These are phyloP conservation scores for Cheirogaleus major DNA, from an alignment of 2,797 vertebrate species.

Conservation along the genomic window DNA sequence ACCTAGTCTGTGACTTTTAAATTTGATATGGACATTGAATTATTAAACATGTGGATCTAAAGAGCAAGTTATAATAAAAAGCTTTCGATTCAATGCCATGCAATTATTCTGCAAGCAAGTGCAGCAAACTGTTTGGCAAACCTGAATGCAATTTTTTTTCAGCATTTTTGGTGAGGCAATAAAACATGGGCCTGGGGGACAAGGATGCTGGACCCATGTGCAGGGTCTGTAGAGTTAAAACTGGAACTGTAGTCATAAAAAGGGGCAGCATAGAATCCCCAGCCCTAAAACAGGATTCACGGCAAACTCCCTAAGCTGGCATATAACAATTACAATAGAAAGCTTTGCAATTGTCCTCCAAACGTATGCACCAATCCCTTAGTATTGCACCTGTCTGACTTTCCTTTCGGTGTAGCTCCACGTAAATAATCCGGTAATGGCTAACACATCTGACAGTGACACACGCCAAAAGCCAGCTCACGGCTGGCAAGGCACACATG, in stretches of 20 bases:
- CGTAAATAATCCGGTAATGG: background rate
- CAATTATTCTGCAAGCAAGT: background rate
- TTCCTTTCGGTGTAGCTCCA: background rate
- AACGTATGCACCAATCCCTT: background rate
- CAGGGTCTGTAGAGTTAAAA: background rate
- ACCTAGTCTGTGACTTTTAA: background rate
- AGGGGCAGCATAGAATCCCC: background rate
- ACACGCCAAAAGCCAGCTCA: slow-evolving; percentile 25
- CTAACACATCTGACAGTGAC: slow-evolving; percentile 20
- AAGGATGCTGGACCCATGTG: accelerated
- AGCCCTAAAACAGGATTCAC: background rate
- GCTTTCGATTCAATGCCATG: background rate
- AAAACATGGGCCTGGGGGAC: accelerated
- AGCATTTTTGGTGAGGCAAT: background rate
- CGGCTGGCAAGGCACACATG: slow-evolving; percentile 63
- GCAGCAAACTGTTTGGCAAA: background rate
- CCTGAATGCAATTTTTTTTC: background rate
- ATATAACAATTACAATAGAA: background rate
- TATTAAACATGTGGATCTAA: background rate
- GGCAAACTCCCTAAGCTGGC: background rate
- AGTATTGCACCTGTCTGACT: background rate
- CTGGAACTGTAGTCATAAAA: background rate
- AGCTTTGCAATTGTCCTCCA: background rate
- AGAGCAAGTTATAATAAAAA: background rate
- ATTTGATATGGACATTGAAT: background rate